phyloP scores from a whole-genome alignment of 2,888 invertebrate genomes.

The Drosophila acutilabella region DNA sequence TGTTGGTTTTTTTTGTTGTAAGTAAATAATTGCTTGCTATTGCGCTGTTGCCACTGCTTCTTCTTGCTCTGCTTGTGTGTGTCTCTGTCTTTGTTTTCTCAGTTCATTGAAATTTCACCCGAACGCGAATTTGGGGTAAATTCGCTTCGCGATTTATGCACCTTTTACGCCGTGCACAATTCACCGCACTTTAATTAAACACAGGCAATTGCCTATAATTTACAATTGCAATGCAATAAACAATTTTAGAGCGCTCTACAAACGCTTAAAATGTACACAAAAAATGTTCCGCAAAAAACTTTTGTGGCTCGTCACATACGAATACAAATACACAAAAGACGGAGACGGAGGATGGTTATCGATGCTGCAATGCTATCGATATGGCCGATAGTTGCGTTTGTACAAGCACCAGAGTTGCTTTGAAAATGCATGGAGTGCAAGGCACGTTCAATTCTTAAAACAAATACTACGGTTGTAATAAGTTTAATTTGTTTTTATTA shows the following conservation, averaged over 20 bases:
- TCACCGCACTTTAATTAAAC: slow-evolving; percentile 48
- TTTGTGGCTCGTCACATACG: slow-evolving; percentile 80
- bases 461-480: slow-evolving; percentile 8
- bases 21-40: slow-evolving; percentile 79
- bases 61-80: slow-evolving; percentile 65
- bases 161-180: slow-evolving; percentile 61
- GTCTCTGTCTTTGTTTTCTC: slow-evolving; percentile 81
- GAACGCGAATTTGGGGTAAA: slow-evolving; percentile 75
- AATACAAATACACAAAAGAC: slow-evolving; percentile 81
- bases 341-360: slow-evolving; percentile 51
- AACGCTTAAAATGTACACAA: slow-evolving; percentile 79
- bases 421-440: slow-evolving; percentile 13
- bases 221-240: slow-evolving; percentile 60
- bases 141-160: slow-evolving; percentile 67
- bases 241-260: slow-evolving; percentile 69
- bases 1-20: slow-evolving; percentile 64
- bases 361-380: slow-evolving; percentile 56
- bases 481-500: neutral
- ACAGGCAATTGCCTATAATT: slow-evolving; percentile 50
- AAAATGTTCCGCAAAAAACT: slow-evolving; percentile 82
- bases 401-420: slow-evolving; percentile 29
- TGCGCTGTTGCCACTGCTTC: slow-evolving; percentile 78
- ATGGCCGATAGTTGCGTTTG: slow-evolving; percentile 25
- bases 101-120: slow-evolving; percentile 84
- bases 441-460: slow-evolving; percentile 9